A percentile compares a stretch with the other conserved stretches of the same genome.
Conservation (phyloP, 2,888 invertebrate genomes). For the Acleris literana region DNA sequence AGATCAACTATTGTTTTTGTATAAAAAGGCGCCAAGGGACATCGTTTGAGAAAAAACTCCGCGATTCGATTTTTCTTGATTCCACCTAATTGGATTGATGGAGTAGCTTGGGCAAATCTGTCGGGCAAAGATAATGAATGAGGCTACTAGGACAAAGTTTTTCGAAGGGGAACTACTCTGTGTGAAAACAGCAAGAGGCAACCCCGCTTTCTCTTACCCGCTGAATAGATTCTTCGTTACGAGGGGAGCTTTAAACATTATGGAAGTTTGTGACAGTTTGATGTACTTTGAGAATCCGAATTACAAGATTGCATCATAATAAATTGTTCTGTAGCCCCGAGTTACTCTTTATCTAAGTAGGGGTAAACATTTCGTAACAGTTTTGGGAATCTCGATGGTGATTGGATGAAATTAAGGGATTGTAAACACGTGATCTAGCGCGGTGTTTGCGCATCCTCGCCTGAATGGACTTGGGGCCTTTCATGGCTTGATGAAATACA, state of each 20-base stretch:
- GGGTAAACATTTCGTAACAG: slow-evolving; percentile 34
- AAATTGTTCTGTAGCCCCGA: slow-evolving; percentile 36
- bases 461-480: slow-evolving; percentile 64
- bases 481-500: slow-evolving; percentile 77
- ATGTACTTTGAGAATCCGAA: slow-evolving; percentile 32
- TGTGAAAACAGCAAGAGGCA: slow-evolving; percentile 15
- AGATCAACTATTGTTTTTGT: slow-evolving; percentile 16
- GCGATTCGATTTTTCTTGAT: slow-evolving; percentile 62
- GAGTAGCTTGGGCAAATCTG: slow-evolving; percentile 67
- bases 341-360: slow-evolving; percentile 34
- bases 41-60: slow-evolving; percentile 25
- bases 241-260: slow-evolving; percentile 35
- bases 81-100: slow-evolving; percentile 74
- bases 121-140: slow-evolving; percentile 72
- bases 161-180: slow-evolving; percentile 48
- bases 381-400: slow-evolving; percentile 51
- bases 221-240: slow-evolving; percentile 10
- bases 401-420: slow-evolving; percentile 69
- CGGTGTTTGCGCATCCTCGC: slow-evolving; percentile 61
- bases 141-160: slow-evolving; percentile 59
- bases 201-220: slow-evolving; percentile 18
- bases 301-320: slow-evolving; percentile 38
- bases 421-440: slow-evolving; percentile 62
- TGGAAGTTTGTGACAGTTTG: slow-evolving; percentile 42
- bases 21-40: slow-evolving; percentile 21